Percentiles rank a stretch among this genome's conserved stretches.
Evolutionary conservation across 1,140 invertebrate species (phyloP).

Genomic region (Gryllus bimaculatus): DNA sequence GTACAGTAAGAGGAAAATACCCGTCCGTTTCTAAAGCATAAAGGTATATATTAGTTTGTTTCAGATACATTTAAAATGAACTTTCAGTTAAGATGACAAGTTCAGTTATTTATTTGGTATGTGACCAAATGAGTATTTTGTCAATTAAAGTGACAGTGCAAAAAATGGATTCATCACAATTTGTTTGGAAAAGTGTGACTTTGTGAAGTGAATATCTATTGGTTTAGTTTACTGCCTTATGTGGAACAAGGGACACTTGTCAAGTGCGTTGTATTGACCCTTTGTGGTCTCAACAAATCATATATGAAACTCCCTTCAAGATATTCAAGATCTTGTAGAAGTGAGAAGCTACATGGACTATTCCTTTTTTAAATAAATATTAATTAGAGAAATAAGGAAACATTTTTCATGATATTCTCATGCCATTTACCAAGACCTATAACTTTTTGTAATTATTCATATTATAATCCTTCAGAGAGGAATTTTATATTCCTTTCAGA

Average conservation of each 20-base stretch:
- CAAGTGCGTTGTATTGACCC: background rate
- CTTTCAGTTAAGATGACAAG: background rate
- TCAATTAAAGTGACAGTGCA: background rate
- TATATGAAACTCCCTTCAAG: background rate
- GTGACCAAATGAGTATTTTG: background rate
- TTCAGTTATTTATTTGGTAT: background rate
- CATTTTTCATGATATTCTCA: conserved; percentile 5
- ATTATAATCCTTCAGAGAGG: background rate
- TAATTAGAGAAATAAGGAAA: background rate
- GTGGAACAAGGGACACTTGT: background rate
- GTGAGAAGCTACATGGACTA: background rate
- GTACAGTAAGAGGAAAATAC: conserved; percentile 10
- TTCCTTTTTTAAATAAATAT: background rate
- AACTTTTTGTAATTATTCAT: conserved; percentile 2
- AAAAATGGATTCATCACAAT: background rate
- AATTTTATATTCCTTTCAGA: background rate
- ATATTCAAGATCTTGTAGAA: background rate
- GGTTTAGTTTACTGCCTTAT: background rate
- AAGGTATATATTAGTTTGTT: conserved; percentile 11
- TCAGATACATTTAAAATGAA: background rate
- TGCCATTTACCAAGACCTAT: conserved; percentile 4
- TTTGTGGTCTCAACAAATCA: background rate
- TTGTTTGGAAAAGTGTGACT: background rate
- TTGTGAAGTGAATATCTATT: background rate
- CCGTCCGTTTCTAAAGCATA: conserved; percentile 20